Conservation (phyloP, 2,888 invertebrate species). For the Ariolimax columbianus region DNA sequence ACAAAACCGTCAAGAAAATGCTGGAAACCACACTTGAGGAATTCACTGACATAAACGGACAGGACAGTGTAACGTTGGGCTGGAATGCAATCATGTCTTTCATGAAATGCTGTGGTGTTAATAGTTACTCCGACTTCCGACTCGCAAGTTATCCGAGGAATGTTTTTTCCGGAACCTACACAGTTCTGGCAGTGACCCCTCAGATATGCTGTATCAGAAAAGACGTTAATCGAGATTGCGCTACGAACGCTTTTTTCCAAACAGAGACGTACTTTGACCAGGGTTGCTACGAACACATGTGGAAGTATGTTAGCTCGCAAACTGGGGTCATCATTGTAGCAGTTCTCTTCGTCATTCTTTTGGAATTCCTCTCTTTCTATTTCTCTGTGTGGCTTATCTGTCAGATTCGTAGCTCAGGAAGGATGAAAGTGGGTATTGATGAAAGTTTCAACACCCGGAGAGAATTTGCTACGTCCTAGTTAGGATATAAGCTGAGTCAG, state of each 20-base stretch:
- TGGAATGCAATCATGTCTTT: constrained; percentile 44
- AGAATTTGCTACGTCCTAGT: too few species aligned
- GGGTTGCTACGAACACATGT: constrained; percentile 43
- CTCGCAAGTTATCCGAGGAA: constrained; percentile 9
- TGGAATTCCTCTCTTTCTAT: constrained; percentile 42
- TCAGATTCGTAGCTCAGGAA: background rate
- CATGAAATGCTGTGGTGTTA: constrained; percentile 39
- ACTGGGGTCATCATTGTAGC: constrained; percentile 26
- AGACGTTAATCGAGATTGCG: background rate
- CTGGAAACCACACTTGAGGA: background rate
- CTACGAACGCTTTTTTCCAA: background rate
- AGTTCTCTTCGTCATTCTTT: constrained; percentile 19
- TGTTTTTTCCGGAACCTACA: rapidly evolving
- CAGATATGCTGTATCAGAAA: constrained; percentile 41
- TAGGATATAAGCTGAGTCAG: too few species aligned
- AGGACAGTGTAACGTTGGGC: constrained; percentile 33
- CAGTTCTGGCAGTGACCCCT: background rate
- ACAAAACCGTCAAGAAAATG: constrained; percentile 35
- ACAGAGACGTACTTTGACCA: constrained; percentile 34
- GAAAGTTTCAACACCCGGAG: background rate
- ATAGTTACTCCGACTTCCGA: constrained; percentile 19
- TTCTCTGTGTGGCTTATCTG: constrained; percentile 35
- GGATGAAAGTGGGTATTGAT: constrained; percentile 23
- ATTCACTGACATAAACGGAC: constrained; percentile 28
- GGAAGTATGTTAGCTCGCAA: constrained; percentile 39